Conservation (phyloP, 2,888 invertebrate genomes). For the Leptarthrus brevirostris region DNA sequence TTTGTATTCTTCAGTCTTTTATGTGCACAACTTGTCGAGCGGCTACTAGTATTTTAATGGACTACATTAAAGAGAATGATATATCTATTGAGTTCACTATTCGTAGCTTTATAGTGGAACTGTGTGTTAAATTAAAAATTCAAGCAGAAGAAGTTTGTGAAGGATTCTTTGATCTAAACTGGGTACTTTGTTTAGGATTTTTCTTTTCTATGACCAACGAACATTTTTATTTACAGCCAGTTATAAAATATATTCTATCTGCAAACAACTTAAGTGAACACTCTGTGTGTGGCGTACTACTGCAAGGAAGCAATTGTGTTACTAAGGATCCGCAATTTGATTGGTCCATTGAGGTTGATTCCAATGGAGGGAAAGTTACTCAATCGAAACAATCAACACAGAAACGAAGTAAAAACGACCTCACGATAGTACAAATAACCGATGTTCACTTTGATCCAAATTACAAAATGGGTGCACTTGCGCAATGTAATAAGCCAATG, state of each 20-base stretch:
- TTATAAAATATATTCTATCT: slow-evolving; percentile 71
- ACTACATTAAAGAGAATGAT: slow-evolving; percentile 67
- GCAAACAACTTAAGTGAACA: slow-evolving; percentile 69
- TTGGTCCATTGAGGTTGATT: slow-evolving; percentile 59
- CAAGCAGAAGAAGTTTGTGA: slow-evolving; percentile 73
- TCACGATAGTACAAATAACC: slow-evolving; percentile 61
- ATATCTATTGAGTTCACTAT: slow-evolving; percentile 61
- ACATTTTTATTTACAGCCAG: slow-evolving; percentile 70
- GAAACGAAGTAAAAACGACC: slow-evolving; percentile 25
- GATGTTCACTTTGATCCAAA: slow-evolving; percentile 82
- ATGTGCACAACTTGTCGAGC: slow-evolving; percentile 61
- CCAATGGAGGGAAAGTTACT: neutral
- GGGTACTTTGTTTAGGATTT: slow-evolving; percentile 71
- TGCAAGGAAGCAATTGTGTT: slow-evolving; percentile 61
- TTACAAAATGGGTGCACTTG: slow-evolving; percentile 76
- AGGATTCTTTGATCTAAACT: slow-evolving; percentile 71
- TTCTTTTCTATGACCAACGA: too few species aligned
- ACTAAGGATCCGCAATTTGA: slow-evolving; percentile 58
- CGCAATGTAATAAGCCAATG: slow-evolving; percentile 79
- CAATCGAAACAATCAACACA: neutral
- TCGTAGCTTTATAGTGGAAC: slow-evolving; percentile 63
- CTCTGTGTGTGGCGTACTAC: slow-evolving; percentile 63
- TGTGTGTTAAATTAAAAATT: slow-evolving; percentile 72
- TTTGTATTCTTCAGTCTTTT: slow-evolving; percentile 54
- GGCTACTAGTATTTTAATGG: slow-evolving; percentile 57